Percentiles rank a stretch among this genome's conserved stretches.
phyloP scores from a whole-genome alignment of 2,797 vertebrate species.

The Uromys caudimaculatus region DNA sequence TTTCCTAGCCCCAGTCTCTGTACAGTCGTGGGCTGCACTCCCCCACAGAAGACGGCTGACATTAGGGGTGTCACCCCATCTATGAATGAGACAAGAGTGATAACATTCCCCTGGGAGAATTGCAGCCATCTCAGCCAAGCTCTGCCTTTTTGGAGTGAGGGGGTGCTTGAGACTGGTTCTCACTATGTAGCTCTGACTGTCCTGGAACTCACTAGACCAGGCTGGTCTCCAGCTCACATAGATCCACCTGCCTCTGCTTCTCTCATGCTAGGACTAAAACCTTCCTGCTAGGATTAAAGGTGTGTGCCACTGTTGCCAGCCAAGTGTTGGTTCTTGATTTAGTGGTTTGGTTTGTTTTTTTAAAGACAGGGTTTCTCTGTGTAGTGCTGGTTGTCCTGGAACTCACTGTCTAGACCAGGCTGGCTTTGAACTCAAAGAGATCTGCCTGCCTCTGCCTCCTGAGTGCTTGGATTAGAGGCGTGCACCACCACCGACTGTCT shows the following conservation, averaged over 20 bases:
- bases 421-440: background rate
- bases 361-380: background rate
- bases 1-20: constrained; percentile 71
- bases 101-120: background rate
- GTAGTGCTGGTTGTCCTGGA: background rate
- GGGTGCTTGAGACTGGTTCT: background rate
- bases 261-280: background rate
- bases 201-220: background rate
- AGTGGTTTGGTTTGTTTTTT: background rate
- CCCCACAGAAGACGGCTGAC: constrained; percentile 82
- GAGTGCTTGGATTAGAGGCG: background rate
- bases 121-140: background rate
- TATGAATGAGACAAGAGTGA: constrained; percentile 4
- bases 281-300: no score
- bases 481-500: background rate
- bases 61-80: constrained; percentile 84
- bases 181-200: background rate
- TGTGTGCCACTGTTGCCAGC: no score
- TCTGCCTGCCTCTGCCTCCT: background rate
- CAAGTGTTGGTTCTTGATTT: background rate
- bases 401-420: background rate
- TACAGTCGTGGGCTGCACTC: constrained; percentile 63
- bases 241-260: background rate
- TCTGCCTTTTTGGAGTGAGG: background rate
- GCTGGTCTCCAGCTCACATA: background rate